Evolutionary conservation across 2,113 vertebrate genomes (phyloP).

Genomic region (Poecile atricapillus): DNA sequence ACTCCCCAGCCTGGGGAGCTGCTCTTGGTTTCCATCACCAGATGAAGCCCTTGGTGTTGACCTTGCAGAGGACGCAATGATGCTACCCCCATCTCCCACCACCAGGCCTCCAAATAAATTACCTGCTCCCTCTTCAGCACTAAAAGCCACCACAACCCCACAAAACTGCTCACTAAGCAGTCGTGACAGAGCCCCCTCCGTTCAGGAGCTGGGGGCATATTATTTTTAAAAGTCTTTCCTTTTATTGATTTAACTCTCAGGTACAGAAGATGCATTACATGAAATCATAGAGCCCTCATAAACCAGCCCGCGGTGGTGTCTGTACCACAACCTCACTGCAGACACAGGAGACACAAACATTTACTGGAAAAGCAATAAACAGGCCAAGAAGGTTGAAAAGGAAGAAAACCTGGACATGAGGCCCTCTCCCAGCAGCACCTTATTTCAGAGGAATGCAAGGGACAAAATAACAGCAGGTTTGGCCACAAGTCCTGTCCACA

Average conservation of each 20-base stretch:
- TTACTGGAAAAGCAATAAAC: constrained; percentile 24
- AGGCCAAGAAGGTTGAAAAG: neutral
- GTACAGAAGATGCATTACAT: neutral
- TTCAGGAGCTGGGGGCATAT: neutral
- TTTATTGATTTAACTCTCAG: neutral
- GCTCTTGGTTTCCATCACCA: neutral
- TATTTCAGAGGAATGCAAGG: neutral
- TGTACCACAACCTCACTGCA: neutral
- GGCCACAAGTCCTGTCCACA: neutral
- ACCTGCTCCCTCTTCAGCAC: neutral
- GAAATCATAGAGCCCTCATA: neutral
- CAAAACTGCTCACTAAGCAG: neutral
- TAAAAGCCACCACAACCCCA: neutral
- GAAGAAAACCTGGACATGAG: neutral
- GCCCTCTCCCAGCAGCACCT: neutral
- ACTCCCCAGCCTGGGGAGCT: neutral
- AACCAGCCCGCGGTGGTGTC: neutral
- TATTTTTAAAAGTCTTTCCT: neutral
- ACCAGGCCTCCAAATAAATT: neutral
- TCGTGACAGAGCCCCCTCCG: neutral
- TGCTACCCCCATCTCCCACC: neutral
- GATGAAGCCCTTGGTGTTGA: neutral
- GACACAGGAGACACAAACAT: neutral
- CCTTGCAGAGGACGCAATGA: neutral
- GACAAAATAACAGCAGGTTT: neutral